Evolutionary conservation across 2,113 vertebrate species (phyloP).

Genomic region (Pelmatolapia mariae): DNA sequence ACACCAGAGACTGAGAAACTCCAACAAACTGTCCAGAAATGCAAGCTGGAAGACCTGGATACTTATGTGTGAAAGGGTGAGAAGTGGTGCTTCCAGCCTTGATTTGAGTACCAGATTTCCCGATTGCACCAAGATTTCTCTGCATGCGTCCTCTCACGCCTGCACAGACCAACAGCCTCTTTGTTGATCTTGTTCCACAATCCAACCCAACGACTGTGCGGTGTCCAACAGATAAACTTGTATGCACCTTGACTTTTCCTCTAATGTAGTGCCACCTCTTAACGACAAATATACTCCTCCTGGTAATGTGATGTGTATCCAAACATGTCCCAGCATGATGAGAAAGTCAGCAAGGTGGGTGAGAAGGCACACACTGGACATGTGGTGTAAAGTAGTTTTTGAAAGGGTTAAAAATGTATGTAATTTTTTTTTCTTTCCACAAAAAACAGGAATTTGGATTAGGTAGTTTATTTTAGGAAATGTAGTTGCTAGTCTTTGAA

Average conservation of each 20-base stretch:
- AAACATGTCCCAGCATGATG: not conserved
- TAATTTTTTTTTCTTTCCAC: not conserved
- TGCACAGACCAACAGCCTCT: not conserved
- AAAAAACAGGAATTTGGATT: not conserved
- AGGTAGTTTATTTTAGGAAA: not conserved
- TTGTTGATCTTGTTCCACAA: not conserved
- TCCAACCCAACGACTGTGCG: not conserved
- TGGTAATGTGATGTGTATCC: constrained; percentile 26
- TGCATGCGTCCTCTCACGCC: constrained; percentile 38
- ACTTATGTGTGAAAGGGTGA: constrained; percentile 69
- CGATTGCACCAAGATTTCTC: not conserved
- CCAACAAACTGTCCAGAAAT: not conserved
- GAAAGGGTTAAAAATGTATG: not conserved
- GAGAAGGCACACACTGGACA: not conserved
- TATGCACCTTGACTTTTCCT: constrained; percentile 39
- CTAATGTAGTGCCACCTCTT: constrained; percentile 11
- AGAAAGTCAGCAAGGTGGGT: not conserved
- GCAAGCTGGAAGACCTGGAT: constrained; percentile 6
- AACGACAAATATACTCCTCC: not conserved
- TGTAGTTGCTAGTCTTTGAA: constrained; percentile 21
- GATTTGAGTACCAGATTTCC: constrained; percentile 56
- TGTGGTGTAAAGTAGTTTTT: constrained; percentile 16
- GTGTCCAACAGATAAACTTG: not conserved
- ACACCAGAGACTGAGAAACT: constrained; percentile 12
- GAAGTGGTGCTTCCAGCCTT: constrained; percentile 36